Evolutionary conservation across 2,888 invertebrate species (phyloP).

Genomic region (Anticlea derivata): DNA sequence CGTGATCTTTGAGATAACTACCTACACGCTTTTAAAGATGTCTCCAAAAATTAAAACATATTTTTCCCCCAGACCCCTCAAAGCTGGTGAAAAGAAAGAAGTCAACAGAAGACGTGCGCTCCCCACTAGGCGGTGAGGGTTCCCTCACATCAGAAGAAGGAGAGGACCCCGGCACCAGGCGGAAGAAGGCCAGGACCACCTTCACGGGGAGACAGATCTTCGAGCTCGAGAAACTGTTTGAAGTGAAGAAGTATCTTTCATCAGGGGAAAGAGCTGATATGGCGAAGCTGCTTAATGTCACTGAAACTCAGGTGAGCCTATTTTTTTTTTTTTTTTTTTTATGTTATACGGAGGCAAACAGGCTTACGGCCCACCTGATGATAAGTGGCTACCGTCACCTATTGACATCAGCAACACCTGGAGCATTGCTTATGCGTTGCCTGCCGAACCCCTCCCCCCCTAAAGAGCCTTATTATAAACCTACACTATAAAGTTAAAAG

Average conservation of each 20-base stretch:
- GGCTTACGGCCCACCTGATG: too few species aligned
- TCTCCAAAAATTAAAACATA: background rate
- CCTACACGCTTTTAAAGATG: too few species aligned
- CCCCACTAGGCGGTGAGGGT: constrained; percentile 72
- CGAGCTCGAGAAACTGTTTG: constrained; percentile 98
- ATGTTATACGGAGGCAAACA: too few species aligned
- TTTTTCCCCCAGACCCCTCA: constrained; percentile 58
- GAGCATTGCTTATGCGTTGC: too few species aligned
- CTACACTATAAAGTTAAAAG: too few species aligned
- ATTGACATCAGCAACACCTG: too few species aligned
- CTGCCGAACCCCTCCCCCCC: too few species aligned
- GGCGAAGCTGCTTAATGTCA: constrained; percentile 96
- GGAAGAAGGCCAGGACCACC: constrained; percentile 95
- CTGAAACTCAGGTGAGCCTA: constrained; percentile 95
- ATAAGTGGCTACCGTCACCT: too few species aligned
- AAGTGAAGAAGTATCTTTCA: constrained; percentile 97
- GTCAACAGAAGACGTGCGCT: constrained; percentile 72
- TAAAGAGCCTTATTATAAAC: too few species aligned
- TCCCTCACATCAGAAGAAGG: constrained; percentile 76
- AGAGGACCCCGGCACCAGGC: constrained; percentile 83
- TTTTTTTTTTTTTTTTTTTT: too few species aligned
- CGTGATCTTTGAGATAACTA: too few species aligned
- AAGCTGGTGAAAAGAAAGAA: constrained; percentile 76
- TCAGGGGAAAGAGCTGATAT: constrained; percentile 97
- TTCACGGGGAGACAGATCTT: constrained; percentile 98